A percentile compares a stretch with the other conserved stretches of the same genome.
Evolutionary conservation across 2,888 invertebrate species (phyloP).

Genomic region (Ethmia dodecea): DNA sequence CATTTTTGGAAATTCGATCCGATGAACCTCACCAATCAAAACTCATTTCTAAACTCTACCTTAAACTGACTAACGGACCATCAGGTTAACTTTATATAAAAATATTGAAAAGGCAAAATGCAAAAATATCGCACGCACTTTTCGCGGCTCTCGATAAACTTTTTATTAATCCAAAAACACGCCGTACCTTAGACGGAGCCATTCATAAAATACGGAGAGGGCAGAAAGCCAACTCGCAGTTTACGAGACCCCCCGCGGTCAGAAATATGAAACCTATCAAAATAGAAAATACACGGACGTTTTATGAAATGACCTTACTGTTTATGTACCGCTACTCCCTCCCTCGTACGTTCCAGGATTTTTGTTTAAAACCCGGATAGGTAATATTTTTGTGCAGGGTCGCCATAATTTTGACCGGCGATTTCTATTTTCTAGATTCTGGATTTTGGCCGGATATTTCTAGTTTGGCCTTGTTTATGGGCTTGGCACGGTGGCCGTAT

Average conservation of each 20-base stretch:
- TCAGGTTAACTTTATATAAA: no score
- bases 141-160: no score
- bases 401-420: constrained; percentile 7
- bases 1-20: no score
- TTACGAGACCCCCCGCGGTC: constrained; percentile 52
- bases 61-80: no score
- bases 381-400: constrained; percentile 11
- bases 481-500: no score
- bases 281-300: constrained; percentile 43
- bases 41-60: no score
- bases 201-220: constrained; percentile 26
- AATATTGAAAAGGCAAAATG: no score
- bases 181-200: constrained; percentile 13
- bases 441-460: not conserved
- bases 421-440: constrained; percentile 3
- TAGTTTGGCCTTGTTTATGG: no score
- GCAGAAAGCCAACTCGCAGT: constrained; percentile 48
- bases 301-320: constrained; percentile 45
- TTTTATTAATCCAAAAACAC: no score
- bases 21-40: no score
- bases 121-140: no score
- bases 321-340: constrained; percentile 29
- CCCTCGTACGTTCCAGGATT: constrained; percentile 14
- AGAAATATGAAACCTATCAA: constrained; percentile 59
- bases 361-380: constrained; percentile 18